These are phyloP conservation scores for Apodemia duryi DNA, from an alignment of 2,888 invertebrate genomes.

Conservation along the genomic window DNA sequence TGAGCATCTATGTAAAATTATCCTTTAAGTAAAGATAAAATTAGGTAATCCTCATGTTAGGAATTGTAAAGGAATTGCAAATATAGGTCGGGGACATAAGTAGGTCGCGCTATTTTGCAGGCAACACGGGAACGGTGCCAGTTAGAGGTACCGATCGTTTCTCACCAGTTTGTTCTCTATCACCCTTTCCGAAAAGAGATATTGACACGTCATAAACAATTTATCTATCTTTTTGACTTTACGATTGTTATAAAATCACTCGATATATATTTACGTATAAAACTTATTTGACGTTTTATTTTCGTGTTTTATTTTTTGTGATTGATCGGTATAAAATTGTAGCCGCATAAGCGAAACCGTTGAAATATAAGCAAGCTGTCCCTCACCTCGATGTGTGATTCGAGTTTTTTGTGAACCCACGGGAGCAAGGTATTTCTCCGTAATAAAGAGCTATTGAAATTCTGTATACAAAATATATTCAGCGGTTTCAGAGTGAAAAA, in stretches of 20 bases:
- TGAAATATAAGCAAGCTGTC: too few relatives aligned
- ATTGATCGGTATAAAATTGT: too few relatives aligned
- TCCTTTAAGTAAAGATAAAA: slow-evolving; percentile 6
- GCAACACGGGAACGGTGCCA: slow-evolving; percentile 5
- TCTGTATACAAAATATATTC: too few relatives aligned
- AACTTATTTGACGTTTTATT: too few relatives aligned
- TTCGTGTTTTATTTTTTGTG: too few relatives aligned
- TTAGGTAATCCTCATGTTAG: slow-evolving; percentile 10
- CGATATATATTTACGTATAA: too few relatives aligned
- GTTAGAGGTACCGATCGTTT: slow-evolving; percentile 25
- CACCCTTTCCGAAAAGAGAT: slow-evolving; percentile 40
- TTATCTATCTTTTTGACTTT: slow-evolving; percentile 35
- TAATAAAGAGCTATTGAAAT: too few relatives aligned
- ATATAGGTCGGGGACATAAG: slow-evolving; percentile 22
- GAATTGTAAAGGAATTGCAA: slow-evolving; percentile 18
- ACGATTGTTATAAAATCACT: not conserved
- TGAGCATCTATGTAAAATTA: not conserved
- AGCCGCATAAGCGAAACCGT: too few relatives aligned
- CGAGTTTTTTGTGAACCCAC: too few relatives aligned
- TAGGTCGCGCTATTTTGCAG: slow-evolving; percentile 19
- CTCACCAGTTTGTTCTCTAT: slow-evolving; percentile 39
- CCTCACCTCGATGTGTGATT: too few relatives aligned
- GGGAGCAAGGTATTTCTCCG: too few relatives aligned
- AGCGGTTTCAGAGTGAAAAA: too few relatives aligned
- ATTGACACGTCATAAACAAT: slow-evolving; percentile 40